Evolutionary conservation across 2,113 vertebrate genomes (phyloP).

Genomic region (Galemys pyrenaicus): DNA sequence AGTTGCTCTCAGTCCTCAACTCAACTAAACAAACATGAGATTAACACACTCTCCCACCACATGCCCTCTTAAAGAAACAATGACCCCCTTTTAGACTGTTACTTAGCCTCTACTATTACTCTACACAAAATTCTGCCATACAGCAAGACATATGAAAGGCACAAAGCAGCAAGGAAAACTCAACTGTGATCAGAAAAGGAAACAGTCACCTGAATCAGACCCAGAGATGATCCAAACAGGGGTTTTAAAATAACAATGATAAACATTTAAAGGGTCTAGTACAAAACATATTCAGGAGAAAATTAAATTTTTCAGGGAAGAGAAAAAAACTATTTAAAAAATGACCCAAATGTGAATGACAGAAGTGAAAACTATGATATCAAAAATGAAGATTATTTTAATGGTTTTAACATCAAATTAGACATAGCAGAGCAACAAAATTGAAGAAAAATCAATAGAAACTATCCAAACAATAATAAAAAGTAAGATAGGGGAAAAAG

Average conservation of each 20-base stretch:
- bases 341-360: neutral
- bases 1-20: neutral
- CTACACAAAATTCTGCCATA: neutral
- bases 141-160: neutral
- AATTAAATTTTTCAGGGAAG: neutral
- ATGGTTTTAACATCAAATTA: neutral
- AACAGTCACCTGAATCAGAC: neutral
- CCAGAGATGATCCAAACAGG: neutral
- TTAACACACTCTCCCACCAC: neutral
- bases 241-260: neutral
- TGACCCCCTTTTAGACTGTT: neutral
- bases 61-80: neutral
- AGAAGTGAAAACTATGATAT: neutral
- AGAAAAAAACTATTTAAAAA: neutral
- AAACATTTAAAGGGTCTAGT: neutral
- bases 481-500: neutral
- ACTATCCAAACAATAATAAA: neutral
- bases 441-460: conserved; percentile 10
- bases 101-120: neutral
- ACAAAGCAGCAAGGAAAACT: neutral
- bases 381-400: neutral
- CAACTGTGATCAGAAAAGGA: neutral
- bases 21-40: neutral
- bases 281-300: neutral
- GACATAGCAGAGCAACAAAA: neutral